A percentile compares a stretch with the other conserved stretches of the same genome.
These are phyloP conservation scores for Arion vulgaris DNA, from an alignment of 1,140 invertebrate species.

Conservation along the genomic window DNA sequence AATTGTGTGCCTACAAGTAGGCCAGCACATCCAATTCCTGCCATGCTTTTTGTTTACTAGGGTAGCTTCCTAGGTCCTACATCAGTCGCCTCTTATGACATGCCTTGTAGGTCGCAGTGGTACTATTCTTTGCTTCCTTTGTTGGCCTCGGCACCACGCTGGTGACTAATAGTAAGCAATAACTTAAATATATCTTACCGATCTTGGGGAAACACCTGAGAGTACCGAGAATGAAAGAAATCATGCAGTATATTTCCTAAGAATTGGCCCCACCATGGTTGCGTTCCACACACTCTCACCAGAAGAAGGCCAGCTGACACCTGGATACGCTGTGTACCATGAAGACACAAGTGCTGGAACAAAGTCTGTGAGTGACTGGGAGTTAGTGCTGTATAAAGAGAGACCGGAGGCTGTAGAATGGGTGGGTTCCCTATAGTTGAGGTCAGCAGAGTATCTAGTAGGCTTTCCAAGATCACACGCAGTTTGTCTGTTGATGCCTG, in stretches of 20 bases:
- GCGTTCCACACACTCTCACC: conserved; percentile 83
- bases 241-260: conserved; percentile 84
- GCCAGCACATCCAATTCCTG: no score
- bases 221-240: conserved; percentile 85
- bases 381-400: conserved; percentile 74
- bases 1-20: no score
- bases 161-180: no score
- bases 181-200: no score
- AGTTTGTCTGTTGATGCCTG: conserved; percentile 57
- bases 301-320: conserved; percentile 81
- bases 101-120: no score
- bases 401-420: conserved; percentile 66
- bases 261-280: conserved; percentile 91
- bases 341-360: conserved; percentile 81
- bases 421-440: conserved; percentile 74
- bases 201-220: conserved; percentile 86
- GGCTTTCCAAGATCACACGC: conserved; percentile 81
- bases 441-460: conserved; percentile 84
- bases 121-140: no score
- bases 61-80: no score
- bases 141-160: no score
- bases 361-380: conserved; percentile 79
- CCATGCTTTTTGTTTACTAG: no score
- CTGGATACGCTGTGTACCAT: conserved; percentile 79
- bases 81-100: no score